Conservation (phyloP, 1,140 invertebrate species). For the Pinna nobilis region DNA sequence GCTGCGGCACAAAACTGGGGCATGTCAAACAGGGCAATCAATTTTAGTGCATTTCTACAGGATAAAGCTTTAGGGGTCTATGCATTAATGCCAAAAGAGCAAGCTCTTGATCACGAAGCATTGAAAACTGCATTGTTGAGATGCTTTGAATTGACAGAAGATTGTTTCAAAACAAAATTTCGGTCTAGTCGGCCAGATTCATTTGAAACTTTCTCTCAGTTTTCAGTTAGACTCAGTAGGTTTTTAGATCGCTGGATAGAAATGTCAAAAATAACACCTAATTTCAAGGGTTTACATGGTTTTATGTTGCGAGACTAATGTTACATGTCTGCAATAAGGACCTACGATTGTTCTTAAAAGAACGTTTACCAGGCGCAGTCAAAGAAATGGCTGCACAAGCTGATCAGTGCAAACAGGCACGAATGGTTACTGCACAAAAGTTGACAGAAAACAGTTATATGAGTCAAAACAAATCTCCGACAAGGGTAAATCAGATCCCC, state of each 20-base stretch:
- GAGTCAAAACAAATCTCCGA: not conserved
- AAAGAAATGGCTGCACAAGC: not conserved
- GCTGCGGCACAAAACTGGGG: slow-evolving; percentile 2
- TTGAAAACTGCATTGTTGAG: not conserved
- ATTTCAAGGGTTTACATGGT: slow-evolving; percentile 2
- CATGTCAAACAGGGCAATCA: not conserved
- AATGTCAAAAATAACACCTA: not conserved
- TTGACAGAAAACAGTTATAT: not conserved
- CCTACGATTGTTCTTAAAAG: not conserved
- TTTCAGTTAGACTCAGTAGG: slow-evolving; percentile 8
- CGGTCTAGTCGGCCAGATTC: slow-evolving; percentile 6
- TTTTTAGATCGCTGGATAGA: slow-evolving; percentile 29
- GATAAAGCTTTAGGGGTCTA: slow-evolving; percentile 3
- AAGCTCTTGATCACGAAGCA: not conserved
- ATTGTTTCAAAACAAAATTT: slow-evolving; percentile 27
- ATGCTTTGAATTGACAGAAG: slow-evolving; percentile 18
- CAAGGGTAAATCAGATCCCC: not conserved
- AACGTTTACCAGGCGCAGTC: not conserved
- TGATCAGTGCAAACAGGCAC: not conserved
- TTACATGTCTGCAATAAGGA: slow-evolving; percentile 3
- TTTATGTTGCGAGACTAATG: slow-evolving; percentile 12
- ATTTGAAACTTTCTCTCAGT: slow-evolving; percentile 37
- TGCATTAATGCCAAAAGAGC: not conserved
- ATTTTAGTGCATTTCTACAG: slow-evolving; percentile 2
- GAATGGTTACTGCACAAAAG: not conserved